A percentile compares a stretch with the other conserved stretches of the same genome.
Conservation (phyloP, 2,113 vertebrate genomes). For the Odontophorus gujanensis region DNA sequence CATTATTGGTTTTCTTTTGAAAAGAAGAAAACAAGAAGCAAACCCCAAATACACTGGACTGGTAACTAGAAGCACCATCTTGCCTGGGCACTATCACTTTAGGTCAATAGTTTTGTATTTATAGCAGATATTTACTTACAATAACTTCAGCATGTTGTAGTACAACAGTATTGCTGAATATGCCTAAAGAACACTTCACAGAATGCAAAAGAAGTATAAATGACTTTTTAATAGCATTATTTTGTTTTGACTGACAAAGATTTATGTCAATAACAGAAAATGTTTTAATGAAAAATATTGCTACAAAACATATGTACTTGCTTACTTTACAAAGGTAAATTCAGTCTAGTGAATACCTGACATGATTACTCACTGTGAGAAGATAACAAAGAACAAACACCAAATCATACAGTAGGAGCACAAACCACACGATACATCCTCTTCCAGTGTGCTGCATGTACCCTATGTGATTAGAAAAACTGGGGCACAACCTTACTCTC, state of each 20-base stretch:
- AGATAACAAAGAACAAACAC: not conserved
- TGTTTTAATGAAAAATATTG: not conserved
- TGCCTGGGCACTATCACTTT: not conserved
- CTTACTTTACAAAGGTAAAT: not conserved
- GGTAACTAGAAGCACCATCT: not conserved
- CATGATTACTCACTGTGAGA: not conserved
- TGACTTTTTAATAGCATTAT: not conserved
- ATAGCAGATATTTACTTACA: not conserved
- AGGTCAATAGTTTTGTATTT: not conserved
- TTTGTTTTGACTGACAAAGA: conserved; percentile 10
- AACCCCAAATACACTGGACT: not conserved
- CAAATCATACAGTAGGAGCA: not conserved
- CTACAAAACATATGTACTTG: not conserved
- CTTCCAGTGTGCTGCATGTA: rapidly evolving
- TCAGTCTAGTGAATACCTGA: not conserved
- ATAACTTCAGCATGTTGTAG: not conserved
- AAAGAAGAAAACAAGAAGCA: not conserved
- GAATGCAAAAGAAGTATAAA: not conserved
- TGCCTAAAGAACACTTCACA: conserved; percentile 1
- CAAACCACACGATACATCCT: not conserved
- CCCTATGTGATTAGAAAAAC: not conserved
- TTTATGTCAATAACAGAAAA: not conserved
- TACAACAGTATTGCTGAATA: not conserved
- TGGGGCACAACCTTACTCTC: not conserved
- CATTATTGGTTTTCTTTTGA: not conserved